Percentiles rank a stretch among this genome's conserved stretches.
Evolutionary conservation across 2,113 vertebrate genomes (phyloP).

Genomic region (Gasterosteus nipponicus): DNA sequence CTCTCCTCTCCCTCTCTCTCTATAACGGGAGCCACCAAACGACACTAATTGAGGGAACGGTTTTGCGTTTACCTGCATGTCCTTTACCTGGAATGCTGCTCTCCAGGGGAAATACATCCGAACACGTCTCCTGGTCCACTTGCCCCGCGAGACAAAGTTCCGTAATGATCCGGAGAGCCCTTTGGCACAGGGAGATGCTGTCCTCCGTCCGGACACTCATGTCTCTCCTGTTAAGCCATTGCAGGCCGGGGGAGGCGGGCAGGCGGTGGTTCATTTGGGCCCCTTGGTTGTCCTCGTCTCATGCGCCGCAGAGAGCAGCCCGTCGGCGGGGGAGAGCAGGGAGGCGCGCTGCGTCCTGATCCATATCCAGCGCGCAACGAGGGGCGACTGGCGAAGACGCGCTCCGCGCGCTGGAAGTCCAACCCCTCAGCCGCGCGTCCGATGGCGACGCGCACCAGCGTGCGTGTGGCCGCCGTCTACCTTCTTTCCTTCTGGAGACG

Average conservation of each 20-base stretch:
- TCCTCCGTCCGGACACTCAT: constrained; percentile 91
- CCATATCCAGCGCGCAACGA: constrained; percentile 72
- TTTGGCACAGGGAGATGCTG: constrained; percentile 91
- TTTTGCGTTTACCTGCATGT: constrained; percentile 86
- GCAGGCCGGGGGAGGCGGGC: constrained; percentile 73
- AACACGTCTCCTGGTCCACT: constrained; percentile 92
- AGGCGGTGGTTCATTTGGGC: constrained; percentile 72
- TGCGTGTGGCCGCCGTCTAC: constrained; percentile 22
- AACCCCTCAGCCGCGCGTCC: constrained; percentile 53
- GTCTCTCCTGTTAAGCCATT: constrained; percentile 87
- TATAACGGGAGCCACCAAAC: background rate
- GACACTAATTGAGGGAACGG: constrained; percentile 4
- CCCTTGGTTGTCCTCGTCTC: constrained; percentile 16
- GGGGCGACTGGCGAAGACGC: constrained; percentile 37
- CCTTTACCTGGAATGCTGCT: constrained; percentile 87
- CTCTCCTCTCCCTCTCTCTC: background rate
- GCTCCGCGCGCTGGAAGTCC: constrained; percentile 44
- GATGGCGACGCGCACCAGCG: constrained; percentile 54
- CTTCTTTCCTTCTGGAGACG: constrained; percentile 20
- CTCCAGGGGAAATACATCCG: constrained; percentile 89
- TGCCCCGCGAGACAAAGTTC: constrained; percentile 94
- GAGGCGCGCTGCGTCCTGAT: constrained; percentile 63
- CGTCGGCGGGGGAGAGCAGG: constrained; percentile 30
- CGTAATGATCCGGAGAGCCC: constrained; percentile 93
- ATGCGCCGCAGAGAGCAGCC: constrained; percentile 63